Evolutionary conservation across 1,140 invertebrate species (phyloP).

Genomic region (Drosophila tsacasi): DNA sequence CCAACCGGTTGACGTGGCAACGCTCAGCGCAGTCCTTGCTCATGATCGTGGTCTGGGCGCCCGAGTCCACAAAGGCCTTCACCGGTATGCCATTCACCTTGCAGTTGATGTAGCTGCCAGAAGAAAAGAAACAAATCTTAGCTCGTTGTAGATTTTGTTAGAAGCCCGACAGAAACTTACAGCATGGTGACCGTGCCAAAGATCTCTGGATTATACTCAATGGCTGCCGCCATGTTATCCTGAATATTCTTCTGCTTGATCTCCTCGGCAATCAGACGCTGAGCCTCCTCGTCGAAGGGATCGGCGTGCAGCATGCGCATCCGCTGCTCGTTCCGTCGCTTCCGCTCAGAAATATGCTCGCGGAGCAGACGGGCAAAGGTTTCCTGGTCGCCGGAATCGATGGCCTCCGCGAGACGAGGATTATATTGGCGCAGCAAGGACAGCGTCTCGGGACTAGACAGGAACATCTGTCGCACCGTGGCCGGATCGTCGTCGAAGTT

Average conservation of each 20-base stretch:
- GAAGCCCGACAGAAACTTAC: conserved; percentile 84
- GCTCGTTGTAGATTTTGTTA: not conserved
- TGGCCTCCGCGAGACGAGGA: conserved; percentile 95
- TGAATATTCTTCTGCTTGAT: conserved; percentile 98
- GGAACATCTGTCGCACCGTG: conserved; percentile 94
- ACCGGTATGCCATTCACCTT: conserved; percentile 98
- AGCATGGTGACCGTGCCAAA: conserved; percentile 99
- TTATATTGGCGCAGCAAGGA: conserved; percentile 97
- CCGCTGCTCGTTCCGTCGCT: conserved; percentile 92
- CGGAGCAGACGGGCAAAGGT: conserved; percentile 92
- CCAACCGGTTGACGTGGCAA: conserved; percentile 97
- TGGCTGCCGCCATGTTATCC: conserved; percentile 99
- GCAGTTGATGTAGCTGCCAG: conserved; percentile 92
- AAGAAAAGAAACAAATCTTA: no score
- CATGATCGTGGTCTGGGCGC: conserved; percentile 98
- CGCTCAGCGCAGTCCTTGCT: conserved; percentile 95
- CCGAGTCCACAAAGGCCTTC: conserved; percentile 99
- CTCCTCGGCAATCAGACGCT: conserved; percentile 97
- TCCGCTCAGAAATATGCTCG: conserved; percentile 92
- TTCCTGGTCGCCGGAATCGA: conserved; percentile 93
- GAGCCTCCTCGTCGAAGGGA: conserved; percentile 97
- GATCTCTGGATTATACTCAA: conserved; percentile 99
- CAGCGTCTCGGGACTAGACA: conserved; percentile 96
- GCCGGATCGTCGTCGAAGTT: conserved; percentile 92
- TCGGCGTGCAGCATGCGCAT: conserved; percentile 94